phyloP scores from a whole-genome alignment of 2,797 vertebrate species.

The Poecile montanus region DNA sequence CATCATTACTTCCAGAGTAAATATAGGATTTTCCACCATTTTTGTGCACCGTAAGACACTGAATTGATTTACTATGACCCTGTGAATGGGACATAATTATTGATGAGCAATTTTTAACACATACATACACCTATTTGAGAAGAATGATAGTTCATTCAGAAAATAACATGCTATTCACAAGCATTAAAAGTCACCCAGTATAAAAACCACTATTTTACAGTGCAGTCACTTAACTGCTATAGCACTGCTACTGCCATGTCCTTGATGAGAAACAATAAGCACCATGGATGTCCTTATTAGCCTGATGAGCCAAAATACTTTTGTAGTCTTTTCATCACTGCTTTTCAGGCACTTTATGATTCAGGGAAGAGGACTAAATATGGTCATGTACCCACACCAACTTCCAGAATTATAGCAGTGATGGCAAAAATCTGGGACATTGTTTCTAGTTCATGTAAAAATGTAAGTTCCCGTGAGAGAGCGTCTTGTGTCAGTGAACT shows the following conservation, averaged over 20 bases:
- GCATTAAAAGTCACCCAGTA: not conserved
- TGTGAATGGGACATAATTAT: slow-evolving; percentile 48
- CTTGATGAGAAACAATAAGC: not conserved
- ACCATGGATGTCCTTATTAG: not conserved
- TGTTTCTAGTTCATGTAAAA: slow-evolving; percentile 56
- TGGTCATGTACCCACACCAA: not conserved
- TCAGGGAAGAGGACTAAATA: not conserved
- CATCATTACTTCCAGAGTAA: slow-evolving; percentile 95
- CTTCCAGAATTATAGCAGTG: not conserved
- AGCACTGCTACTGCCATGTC: not conserved
- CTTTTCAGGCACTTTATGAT: not conserved
- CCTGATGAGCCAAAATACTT: not conserved
- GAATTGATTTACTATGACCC: slow-evolving; percentile 97
- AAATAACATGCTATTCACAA: not conserved
- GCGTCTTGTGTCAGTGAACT: not conserved
- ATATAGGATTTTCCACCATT: slow-evolving; percentile 83
- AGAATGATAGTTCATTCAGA: not conserved
- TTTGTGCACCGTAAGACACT: slow-evolving; percentile 90
- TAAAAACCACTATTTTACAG: not conserved
- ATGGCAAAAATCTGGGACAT: not conserved
- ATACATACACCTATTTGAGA: not conserved
- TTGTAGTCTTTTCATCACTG: not conserved
- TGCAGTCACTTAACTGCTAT: not conserved
- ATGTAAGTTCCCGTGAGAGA: not conserved
- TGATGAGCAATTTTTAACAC: not conserved